Conservation (phyloP, 92 coral and sea anemone genomes). For the Blastomussa wellsi region DNA sequence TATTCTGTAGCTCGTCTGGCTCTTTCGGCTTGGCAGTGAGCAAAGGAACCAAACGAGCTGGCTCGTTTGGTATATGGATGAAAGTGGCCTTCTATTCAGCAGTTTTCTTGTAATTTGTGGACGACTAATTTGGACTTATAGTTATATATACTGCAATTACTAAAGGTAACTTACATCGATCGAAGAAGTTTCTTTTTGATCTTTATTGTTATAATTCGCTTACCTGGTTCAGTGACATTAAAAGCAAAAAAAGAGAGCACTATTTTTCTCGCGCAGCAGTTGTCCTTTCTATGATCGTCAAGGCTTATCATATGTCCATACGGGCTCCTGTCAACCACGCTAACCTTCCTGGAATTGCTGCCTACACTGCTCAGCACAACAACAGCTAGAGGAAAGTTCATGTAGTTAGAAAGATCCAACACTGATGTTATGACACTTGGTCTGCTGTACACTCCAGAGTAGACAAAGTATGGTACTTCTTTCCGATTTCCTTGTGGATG, state of each 20-base stretch:
- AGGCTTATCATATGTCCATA: constrained; percentile 23
- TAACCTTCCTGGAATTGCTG: neutral
- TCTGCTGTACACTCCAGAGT: constrained; percentile 7
- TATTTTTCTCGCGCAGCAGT: constrained; percentile 15
- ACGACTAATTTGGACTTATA: too few relatives aligned
- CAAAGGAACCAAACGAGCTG: too few relatives aligned
- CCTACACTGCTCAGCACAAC: neutral
- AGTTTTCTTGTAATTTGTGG: too few relatives aligned
- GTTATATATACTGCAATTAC: too few relatives aligned
- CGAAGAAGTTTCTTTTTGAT: neutral
- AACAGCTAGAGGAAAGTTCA: constrained; percentile 20
- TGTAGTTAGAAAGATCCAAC: constrained; percentile 2
- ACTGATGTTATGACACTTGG: neutral
- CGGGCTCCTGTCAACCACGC: neutral
- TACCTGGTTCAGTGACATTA: constrained; percentile 25
- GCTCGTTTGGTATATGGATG: too few relatives aligned
- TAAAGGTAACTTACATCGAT: neutral
- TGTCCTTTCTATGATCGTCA: neutral
- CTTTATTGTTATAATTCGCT: neutral
- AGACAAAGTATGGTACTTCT: constrained; percentile 19
- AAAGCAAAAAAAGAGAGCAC: constrained; percentile 14
- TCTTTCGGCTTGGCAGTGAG: too few relatives aligned
- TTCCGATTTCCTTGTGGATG: constrained; percentile 21
- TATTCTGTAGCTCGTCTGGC: too few relatives aligned
- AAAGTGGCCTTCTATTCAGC: too few relatives aligned